Evolutionary conservation across 2,888 invertebrate genomes (phyloP).

Genomic region (Rugalucina vietnamica): DNA sequence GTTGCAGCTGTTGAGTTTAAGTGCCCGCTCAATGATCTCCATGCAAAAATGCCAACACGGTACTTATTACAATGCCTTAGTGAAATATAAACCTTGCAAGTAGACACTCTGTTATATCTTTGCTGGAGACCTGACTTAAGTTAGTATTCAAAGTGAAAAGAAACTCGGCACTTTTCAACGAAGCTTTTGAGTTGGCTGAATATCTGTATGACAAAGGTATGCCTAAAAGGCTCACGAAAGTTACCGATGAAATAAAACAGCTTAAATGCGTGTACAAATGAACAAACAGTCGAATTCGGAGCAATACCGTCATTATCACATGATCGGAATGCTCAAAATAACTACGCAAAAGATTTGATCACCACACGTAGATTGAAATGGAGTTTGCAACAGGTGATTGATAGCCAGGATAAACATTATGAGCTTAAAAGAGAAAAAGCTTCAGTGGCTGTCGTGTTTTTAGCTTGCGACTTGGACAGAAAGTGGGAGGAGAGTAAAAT

Average conservation of each 20-base stretch:
- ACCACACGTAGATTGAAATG: background rate
- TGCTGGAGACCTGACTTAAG: constrained; percentile 9
- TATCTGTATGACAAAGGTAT: background rate
- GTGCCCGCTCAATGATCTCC: background rate
- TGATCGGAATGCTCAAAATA: background rate
- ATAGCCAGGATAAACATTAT: background rate
- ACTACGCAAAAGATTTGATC: background rate
- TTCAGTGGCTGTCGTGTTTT: constrained; percentile 21
- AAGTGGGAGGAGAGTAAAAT: background rate
- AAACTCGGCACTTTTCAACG: background rate
- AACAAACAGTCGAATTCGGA: constrained; percentile 9
- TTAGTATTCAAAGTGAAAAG: constrained; percentile 4
- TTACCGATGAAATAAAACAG: background rate
- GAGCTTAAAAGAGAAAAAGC: constrained; percentile 10
- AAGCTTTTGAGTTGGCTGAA: background rate
- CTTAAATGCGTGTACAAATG: background rate
- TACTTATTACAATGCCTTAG: constrained; percentile 19
- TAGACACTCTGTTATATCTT: constrained; percentile 2
- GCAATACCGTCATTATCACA: constrained; percentile 15
- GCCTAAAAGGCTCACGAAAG: background rate
- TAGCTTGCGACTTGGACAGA: constrained; percentile 21
- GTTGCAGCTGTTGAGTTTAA: background rate
- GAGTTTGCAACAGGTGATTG: background rate
- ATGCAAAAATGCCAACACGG: background rate
- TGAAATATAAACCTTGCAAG: constrained; percentile 14